Percentiles rank a stretch among this genome's conserved stretches.
Evolutionary conservation across 2,888 invertebrate species (phyloP).

Genomic region (Agriopis aurantiaria): DNA sequence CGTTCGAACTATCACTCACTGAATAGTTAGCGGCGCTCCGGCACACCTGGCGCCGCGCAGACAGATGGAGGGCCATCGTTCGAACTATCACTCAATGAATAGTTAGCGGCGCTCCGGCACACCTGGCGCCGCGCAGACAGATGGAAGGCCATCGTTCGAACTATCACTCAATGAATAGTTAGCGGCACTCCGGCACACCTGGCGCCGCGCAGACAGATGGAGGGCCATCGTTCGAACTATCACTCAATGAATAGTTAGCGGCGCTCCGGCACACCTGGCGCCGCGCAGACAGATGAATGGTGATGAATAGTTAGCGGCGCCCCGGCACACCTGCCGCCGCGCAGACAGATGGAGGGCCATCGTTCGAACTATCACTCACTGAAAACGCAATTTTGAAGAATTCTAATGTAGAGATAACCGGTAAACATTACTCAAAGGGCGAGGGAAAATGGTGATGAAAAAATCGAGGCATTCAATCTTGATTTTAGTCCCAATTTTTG

Average conservation of each 20-base stretch:
- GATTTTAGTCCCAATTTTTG: no score
- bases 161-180: no score
- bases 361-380: conserved; percentile 40
- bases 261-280: neutral
- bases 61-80: no score
- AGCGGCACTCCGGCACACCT: neutral
- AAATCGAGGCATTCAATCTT: no score
- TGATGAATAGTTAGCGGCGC: conserved; percentile 22
- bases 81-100: no score
- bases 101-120: no score
- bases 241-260: conserved; percentile 35
- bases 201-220: neutral
- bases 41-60: no score
- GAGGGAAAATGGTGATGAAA: neutral
- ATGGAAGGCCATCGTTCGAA: no score
- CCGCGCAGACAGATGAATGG: neutral
- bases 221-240: conserved; percentile 37
- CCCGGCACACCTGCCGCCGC: conserved; percentile 20
- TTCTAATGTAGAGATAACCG: conserved; percentile 26
- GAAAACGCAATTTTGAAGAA: conserved; percentile 46
- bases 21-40: no score
- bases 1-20: no score
- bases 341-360: conserved; percentile 14
- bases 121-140: no score
- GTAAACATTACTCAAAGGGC: conserved; percentile 3